Percentiles rank a stretch among this genome's conserved stretches.
Evolutionary conservation across 2,797 vertebrate species (phyloP).

Genomic region (Danio choprae): DNA sequence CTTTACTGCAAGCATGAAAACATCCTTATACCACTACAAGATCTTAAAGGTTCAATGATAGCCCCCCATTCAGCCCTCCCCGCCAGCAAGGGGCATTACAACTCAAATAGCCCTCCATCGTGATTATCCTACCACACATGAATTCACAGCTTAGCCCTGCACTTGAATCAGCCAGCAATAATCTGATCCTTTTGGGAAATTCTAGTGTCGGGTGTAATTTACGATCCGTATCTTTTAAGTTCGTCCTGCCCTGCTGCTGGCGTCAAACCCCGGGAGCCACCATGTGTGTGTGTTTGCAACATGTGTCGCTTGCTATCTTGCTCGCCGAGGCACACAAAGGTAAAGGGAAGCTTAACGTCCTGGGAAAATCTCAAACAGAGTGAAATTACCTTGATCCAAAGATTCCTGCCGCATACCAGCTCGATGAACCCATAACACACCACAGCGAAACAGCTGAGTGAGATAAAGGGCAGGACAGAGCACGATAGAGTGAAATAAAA

Average conservation of each 20-base stretch:
- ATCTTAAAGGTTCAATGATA: constrained; percentile 22
- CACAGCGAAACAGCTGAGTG: constrained; percentile 77
- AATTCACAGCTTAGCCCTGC: constrained; percentile 64
- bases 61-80: constrained; percentile 3
- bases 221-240: constrained; percentile 74
- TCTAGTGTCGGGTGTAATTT: constrained; percentile 75
- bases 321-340: constrained; percentile 76
- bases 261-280: constrained; percentile 67
- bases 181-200: constrained; percentile 78
- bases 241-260: constrained; percentile 65
- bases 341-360: constrained; percentile 84
- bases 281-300: constrained; percentile 74
- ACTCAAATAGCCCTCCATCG: constrained; percentile 35
- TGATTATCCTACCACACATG: constrained; percentile 69
- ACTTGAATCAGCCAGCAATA: constrained; percentile 67
- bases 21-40: not conserved
- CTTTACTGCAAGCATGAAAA: too few species aligned
- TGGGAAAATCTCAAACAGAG: constrained; percentile 85
- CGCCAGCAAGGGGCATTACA: constrained; percentile 23
- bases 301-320: constrained; percentile 80
- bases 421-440: constrained; percentile 84
- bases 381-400: constrained; percentile 88
- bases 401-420: constrained; percentile 86
- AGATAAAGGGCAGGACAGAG: constrained; percentile 57
- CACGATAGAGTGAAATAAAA: constrained; percentile 69